Evolutionary conservation across 2,113 vertebrate genomes (phyloP).

Genomic region (Myiagra hebetior): DNA sequence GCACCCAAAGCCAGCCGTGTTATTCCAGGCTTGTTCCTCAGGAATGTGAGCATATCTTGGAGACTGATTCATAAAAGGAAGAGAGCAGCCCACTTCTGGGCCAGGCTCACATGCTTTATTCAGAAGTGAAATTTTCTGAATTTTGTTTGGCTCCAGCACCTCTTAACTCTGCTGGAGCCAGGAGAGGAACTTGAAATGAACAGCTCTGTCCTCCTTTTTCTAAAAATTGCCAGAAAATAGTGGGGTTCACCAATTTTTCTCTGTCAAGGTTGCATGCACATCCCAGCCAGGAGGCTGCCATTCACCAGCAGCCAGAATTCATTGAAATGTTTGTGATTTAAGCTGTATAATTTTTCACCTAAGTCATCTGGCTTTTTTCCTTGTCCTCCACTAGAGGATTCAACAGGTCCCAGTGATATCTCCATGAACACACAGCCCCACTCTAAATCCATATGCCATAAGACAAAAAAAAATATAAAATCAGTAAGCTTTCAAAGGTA

Average conservation of each 20-base stretch:
- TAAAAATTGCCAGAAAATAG: neutral
- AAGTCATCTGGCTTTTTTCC: neutral
- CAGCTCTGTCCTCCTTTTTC: neutral
- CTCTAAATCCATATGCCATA: neutral
- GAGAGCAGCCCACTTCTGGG: conserved; percentile 14
- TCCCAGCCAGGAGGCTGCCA: neutral
- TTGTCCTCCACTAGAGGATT: neutral
- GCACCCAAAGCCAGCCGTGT: conserved; percentile 43
- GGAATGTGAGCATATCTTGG: conserved; percentile 60
- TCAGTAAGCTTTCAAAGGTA: neutral
- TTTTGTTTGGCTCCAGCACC: neutral
- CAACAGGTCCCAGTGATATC: accelerated
- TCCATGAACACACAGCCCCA: neutral
- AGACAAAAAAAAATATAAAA: neutral
- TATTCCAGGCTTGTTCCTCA: conserved; percentile 59
- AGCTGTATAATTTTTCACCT: neutral
- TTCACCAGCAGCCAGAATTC: neutral
- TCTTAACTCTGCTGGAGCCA: neutral
- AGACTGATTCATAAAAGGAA: conserved; percentile 62
- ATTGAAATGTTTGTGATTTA: neutral
- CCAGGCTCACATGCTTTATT: conserved; percentile 39
- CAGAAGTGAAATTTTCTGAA: conserved; percentile 9
- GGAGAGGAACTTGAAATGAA: neutral
- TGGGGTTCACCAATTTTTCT: neutral
- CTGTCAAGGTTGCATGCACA: neutral